Evolutionary conservation across 2,797 vertebrate species (phyloP).

Genomic region (Coranthus polyacanthus): DNA sequence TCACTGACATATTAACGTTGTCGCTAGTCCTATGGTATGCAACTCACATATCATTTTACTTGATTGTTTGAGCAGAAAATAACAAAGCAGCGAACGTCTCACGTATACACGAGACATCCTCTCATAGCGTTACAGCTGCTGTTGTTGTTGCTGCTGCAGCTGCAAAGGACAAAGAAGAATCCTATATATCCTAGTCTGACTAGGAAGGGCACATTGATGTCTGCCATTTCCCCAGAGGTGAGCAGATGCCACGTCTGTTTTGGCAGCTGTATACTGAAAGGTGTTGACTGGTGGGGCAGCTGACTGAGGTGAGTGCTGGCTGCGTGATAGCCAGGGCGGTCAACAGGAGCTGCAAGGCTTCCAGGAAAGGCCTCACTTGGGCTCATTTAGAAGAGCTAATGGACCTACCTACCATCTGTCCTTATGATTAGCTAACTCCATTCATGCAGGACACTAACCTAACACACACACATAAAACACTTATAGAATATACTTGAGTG

Average conservation of each 20-base stretch:
- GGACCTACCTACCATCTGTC: constrained; percentile 78
- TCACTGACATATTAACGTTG: constrained; percentile 74
- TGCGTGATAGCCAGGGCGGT: constrained; percentile 57
- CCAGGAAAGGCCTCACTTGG: constrained; percentile 76
- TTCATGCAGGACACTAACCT: constrained; percentile 51
- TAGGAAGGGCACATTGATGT: constrained; percentile 62
- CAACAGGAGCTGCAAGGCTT: constrained; percentile 68
- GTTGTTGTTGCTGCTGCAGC: constrained; percentile 39
- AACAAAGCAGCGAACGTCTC: constrained; percentile 58
- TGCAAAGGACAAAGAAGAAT: constrained; percentile 63
- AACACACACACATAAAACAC: constrained; percentile 21
- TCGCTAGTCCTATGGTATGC: constrained; percentile 68
- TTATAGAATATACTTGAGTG: not conserved
- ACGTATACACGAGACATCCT: constrained; percentile 31
- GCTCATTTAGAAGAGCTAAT: constrained; percentile 77
- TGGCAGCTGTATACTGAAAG: constrained; percentile 70
- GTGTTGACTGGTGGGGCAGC: constrained; percentile 70
- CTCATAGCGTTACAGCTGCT: constrained; percentile 32
- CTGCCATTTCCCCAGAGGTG: constrained; percentile 74
- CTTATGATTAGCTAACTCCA: constrained; percentile 60
- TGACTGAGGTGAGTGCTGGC: constrained; percentile 70
- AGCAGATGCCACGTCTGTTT: constrained; percentile 72
- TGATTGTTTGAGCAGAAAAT: constrained; percentile 59
- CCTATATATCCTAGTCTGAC: constrained; percentile 55
- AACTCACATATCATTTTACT: constrained; percentile 69